Evolutionary conservation across 2,797 vertebrate genomes (phyloP).

Genomic region (Anabacerthia variegaticeps): DNA sequence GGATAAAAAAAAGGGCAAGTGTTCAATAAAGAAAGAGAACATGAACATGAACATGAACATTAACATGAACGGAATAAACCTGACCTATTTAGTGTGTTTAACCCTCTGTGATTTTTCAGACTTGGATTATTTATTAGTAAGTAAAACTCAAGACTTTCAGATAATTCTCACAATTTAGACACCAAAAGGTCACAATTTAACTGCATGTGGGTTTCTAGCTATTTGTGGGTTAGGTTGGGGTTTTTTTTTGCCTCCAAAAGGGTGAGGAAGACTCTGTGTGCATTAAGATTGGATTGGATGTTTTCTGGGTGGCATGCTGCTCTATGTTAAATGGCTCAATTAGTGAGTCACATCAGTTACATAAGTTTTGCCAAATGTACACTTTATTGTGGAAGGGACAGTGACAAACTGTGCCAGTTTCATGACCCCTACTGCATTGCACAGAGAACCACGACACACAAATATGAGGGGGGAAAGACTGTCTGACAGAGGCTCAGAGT

Average conservation of each 20-base stretch:
- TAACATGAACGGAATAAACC: slow-evolving; percentile 4
- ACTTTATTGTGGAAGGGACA: slow-evolving; percentile 26
- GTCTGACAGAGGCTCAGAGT: neutral
- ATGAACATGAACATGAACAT: slow-evolving; percentile 20
- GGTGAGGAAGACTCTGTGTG: slow-evolving; percentile 9
- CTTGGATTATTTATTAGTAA: neutral
- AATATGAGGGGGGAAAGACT: neutral
- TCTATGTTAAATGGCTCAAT: slow-evolving; percentile 70
- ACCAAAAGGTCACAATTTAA: neutral
- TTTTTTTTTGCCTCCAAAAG: neutral
- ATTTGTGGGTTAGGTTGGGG: neutral
- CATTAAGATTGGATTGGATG: slow-evolving; percentile 56
- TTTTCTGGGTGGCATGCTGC: slow-evolving; percentile 55
- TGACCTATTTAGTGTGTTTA: neutral
- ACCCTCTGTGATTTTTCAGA: neutral
- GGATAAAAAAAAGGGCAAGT: slow-evolving; percentile 36
- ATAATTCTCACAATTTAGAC: neutral
- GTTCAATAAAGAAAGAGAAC: slow-evolving; percentile 14
- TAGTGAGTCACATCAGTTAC: slow-evolving; percentile 34
- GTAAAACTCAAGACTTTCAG: neutral
- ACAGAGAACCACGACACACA: neutral
- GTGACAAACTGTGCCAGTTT: slow-evolving; percentile 34
- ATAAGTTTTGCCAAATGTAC: slow-evolving; percentile 40
- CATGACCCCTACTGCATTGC: neutral
- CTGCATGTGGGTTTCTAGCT: rapidly evolving